These are phyloP conservation scores for Merluccius polli DNA, from an alignment of 2,797 vertebrate species.

Conservation along the genomic window DNA sequence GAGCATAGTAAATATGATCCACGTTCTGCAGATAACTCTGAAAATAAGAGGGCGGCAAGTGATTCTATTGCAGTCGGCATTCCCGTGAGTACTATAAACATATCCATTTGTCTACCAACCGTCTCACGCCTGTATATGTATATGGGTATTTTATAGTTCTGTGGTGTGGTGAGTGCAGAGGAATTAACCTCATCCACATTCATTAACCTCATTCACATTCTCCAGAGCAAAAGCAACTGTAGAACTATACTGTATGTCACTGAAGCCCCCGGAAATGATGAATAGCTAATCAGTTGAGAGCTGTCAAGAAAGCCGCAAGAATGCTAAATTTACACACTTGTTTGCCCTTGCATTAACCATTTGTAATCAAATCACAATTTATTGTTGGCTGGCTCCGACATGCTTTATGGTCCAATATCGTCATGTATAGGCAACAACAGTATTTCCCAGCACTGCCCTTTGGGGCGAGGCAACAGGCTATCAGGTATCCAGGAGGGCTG, in stretches of 20 bases:
- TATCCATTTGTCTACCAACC: constrained; percentile 55
- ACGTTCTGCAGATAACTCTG: constrained; percentile 41
- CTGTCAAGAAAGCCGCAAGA: constrained; percentile 73
- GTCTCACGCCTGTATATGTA: constrained; percentile 52
- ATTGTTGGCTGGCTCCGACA: constrained; percentile 58
- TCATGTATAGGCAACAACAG: constrained; percentile 53
- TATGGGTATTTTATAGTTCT: constrained; percentile 63
- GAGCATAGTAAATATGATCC: constrained; percentile 35
- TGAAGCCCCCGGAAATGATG: constrained; percentile 72
- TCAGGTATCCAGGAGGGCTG: constrained; percentile 36
- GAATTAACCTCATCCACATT: constrained; percentile 78
- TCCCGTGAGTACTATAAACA: constrained; percentile 48
- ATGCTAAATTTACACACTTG: constrained; percentile 71
- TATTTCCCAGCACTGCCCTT: constrained; percentile 36
- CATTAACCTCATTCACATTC: constrained; percentile 78
- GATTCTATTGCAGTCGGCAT: constrained; percentile 37
- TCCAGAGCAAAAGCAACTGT: constrained; percentile 61
- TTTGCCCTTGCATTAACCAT: constrained; percentile 75
- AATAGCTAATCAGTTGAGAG: constrained; percentile 79
- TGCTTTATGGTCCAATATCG: constrained; percentile 60
- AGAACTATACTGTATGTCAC: constrained; percentile 67
- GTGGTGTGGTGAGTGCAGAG: constrained; percentile 69
- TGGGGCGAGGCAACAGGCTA: constrained; percentile 32
- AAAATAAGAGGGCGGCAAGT: constrained; percentile 35
- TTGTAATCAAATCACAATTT: constrained; percentile 78